Evolutionary conservation across 1,140 invertebrate species (phyloP).

Genomic region (Pachypsylla venusta): DNA sequence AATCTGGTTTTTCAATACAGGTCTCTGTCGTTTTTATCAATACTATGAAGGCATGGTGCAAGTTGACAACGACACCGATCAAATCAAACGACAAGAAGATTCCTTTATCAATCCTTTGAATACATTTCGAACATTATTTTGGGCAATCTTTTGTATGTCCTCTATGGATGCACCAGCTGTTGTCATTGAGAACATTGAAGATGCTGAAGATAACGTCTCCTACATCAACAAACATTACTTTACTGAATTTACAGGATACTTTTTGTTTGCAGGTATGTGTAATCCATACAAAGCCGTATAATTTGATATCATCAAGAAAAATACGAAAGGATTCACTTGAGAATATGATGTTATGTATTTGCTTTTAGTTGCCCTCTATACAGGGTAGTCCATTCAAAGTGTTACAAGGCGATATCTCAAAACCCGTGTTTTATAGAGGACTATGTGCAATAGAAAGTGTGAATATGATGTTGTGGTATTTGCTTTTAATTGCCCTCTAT

Average conservation of each 20-base stretch:
- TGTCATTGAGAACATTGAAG: conserved; percentile 39
- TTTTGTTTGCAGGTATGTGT: conserved; percentile 39
- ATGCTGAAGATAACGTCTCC: conserved; percentile 28
- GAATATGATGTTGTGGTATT: too few relatives aligned
- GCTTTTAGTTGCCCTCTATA: too few relatives aligned
- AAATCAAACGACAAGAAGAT: conserved; percentile 29
- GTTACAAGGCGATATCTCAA: too few relatives aligned
- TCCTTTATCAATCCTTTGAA: conserved; percentile 39
- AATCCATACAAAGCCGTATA: background rate
- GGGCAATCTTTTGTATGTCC: conserved; percentile 57
- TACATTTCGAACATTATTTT: conserved; percentile 52
- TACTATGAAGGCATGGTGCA: conserved; percentile 45
- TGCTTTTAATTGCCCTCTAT: too few relatives aligned
- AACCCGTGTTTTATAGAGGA: too few relatives aligned
- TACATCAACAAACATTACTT: conserved; percentile 39
- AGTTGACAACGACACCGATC: conserved; percentile 34
- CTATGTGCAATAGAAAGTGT: too few relatives aligned
- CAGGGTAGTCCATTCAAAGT: too few relatives aligned
- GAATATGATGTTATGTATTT: too few relatives aligned
- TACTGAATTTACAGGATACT: conserved; percentile 43
- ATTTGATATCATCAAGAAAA: conserved; percentile 10
- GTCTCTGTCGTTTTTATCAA: conserved; percentile 34
- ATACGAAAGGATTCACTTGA: too few relatives aligned
- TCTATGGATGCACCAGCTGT: conserved; percentile 47
- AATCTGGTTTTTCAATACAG: conserved; percentile 22